phyloP scores from a whole-genome alignment of 1,140 invertebrate species.

The Halictus rubicundus region DNA sequence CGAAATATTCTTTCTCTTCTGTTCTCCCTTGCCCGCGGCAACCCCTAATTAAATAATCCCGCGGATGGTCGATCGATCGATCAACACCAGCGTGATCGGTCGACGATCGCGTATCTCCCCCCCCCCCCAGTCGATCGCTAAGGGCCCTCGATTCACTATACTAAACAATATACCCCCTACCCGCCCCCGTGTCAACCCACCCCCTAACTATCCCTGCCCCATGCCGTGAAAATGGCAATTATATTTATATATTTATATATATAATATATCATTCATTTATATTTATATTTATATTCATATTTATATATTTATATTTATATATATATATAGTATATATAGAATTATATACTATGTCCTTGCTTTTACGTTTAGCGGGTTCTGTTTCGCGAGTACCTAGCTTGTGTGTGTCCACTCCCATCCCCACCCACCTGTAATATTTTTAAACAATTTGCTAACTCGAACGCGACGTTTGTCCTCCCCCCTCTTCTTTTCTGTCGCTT shows the following conservation, averaged over 20 bases:
- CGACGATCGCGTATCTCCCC: conserved; percentile 37
- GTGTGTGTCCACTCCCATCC: conserved; percentile 30
- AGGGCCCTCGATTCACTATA: background rate
- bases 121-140: conserved; percentile 29
- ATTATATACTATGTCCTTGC: conserved; percentile 65
- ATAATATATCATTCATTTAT: conserved; percentile 68
- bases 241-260: conserved; percentile 66
- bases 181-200: conserved; percentile 35
- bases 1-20: conserved; percentile 48
- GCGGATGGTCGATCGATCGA: conserved; percentile 48
- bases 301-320: conserved; percentile 53
- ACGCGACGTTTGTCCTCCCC: conserved; percentile 26
- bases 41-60: conserved; percentile 53
- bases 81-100: conserved; percentile 32
- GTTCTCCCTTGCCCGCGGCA: background rate
- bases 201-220: conserved; percentile 23
- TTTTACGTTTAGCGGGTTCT: conserved; percentile 49
- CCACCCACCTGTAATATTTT: background rate
- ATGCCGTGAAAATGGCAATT: conserved; percentile 53
- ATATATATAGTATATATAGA: conserved; percentile 41
- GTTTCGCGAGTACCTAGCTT: conserved; percentile 47
- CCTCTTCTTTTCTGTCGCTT: conserved; percentile 8
- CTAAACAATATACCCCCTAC: conserved; percentile 22
- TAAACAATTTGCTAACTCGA: background rate
- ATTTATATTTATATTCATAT: conserved; percentile 60